Evolutionary conservation across 2,888 invertebrate species (phyloP), one percentile per base, ranked within the genome.

Genomic region (Globia sparganii): DNA sequence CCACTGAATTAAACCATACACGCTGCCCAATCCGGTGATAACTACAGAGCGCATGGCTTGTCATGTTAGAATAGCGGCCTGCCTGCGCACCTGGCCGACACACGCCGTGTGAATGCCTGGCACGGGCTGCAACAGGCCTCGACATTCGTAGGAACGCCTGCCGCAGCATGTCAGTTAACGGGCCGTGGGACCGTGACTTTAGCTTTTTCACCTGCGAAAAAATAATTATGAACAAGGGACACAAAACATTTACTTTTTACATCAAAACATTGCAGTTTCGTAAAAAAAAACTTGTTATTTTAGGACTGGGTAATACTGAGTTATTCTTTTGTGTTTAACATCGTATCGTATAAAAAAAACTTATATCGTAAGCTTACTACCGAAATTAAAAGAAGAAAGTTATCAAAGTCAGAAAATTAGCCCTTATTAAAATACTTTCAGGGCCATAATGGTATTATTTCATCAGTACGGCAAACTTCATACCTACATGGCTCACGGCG

Each of bases 401-500:
- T 34, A 15, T 5, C 18, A 43, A 37, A 31, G 3, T 9, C 11
- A 15, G 1, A 61, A 75, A 68, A 65, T 75, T 69, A 37, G 15
- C 4, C 5, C 31, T 31, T 46, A 59, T 56, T 56, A 21, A 53
- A 61, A 43, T 73, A 43, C 34, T 72, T 66, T 46, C 40, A 53
- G 46, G 34, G 70, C 31, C 64, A 66, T 77, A 82, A 79, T 70
- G 28, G 56, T 59, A 88, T 87, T 85, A 90, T 88, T 85, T 86
- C 77, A 87, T 76, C 82, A 85, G 77, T 77, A 82, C 77, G 78
- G 79, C 83, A 87, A 88, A 83, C 81, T 84, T 75, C 81, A 88
- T 88, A 90, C 81, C 88, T 88, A 90, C 90, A 92, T 89, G 87
- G 90, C 91, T 91, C 90, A 89, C 87, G 91, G 90, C 92, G 90